phyloP scores from a whole-genome alignment of 1,140 invertebrate genomes.

The Drosophila ananassae region DNA sequence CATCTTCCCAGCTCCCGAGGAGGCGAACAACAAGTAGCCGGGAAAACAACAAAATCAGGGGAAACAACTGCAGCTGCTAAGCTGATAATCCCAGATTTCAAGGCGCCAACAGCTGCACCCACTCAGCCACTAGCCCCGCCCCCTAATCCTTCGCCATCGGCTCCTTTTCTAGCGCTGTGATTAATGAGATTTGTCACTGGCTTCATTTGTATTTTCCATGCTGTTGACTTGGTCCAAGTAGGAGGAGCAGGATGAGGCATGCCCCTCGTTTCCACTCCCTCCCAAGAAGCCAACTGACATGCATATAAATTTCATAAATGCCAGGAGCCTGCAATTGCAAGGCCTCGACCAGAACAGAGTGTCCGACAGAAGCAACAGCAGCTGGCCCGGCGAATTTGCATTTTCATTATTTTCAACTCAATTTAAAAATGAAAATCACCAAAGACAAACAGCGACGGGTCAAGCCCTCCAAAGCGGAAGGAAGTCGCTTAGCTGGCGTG shows the following conservation, averaged over 20 bases:
- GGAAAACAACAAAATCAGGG: constrained; percentile 13
- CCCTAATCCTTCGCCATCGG: constrained; percentile 5
- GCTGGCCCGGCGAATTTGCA: constrained; percentile 65
- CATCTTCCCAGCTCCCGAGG: constrained; percentile 1
- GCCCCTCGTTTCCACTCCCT: neutral
- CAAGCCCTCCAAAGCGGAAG: constrained; percentile 30
- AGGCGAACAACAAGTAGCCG: constrained; percentile 45
- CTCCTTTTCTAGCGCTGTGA: constrained; percentile 55
- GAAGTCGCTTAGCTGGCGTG: constrained; percentile 50
- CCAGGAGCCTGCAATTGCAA: constrained; percentile 53
- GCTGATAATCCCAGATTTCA: constrained; percentile 72
- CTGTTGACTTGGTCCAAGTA: constrained; percentile 58
- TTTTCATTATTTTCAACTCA: constrained; percentile 79
- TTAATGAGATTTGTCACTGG: constrained; percentile 82
- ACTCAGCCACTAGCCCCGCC: constrained; percentile 25
- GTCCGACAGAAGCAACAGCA: constrained; percentile 34
- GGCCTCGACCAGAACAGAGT: constrained; percentile 25
- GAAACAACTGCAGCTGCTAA: constrained; percentile 66
- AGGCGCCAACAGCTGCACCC: constrained; percentile 56
- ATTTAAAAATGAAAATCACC: constrained; percentile 66
- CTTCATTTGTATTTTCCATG: constrained; percentile 80
- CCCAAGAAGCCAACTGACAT: constrained; percentile 32
- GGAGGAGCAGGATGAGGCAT: neutral
- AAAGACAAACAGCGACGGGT: constrained; percentile 51
- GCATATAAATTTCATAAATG: constrained; percentile 79